A percentile compares a stretch with the other conserved stretches of the same genome.
Conservation (phyloP, 2,888 invertebrate genomes). For the Dromius quadrimaculatus region DNA sequence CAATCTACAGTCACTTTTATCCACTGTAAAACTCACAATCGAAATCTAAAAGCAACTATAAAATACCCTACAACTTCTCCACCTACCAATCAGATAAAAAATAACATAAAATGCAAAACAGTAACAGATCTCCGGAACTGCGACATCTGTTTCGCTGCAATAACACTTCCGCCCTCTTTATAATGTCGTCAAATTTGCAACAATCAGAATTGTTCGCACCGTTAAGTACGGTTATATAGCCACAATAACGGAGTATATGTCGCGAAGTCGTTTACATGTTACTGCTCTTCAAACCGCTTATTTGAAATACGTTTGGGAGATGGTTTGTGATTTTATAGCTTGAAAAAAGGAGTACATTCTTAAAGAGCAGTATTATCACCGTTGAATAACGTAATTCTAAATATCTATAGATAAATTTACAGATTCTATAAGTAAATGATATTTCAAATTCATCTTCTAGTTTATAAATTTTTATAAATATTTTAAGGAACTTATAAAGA, state of each 20-base stretch:
- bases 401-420: too few relatives aligned
- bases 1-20: too few relatives aligned
- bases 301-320: neutral
- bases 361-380: too few relatives aligned
- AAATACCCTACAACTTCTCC: slow-evolving; percentile 23
- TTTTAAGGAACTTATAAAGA: too few relatives aligned
- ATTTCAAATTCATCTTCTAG: too few relatives aligned
- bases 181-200: slow-evolving; percentile 12
- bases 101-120: slow-evolving; percentile 35
- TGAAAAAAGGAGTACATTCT: too few relatives aligned
- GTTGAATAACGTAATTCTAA: too few relatives aligned
- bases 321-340: too few relatives aligned
- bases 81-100: slow-evolving; percentile 43
- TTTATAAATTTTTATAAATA: too few relatives aligned
- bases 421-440: too few relatives aligned
- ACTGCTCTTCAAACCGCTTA: neutral
- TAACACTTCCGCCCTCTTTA: slow-evolving; percentile 29
- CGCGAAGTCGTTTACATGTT: slow-evolving; percentile 1
- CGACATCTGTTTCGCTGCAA: slow-evolving; percentile 43
- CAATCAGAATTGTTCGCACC: slow-evolving; percentile 13
- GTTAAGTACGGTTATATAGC: slow-evolving; percentile 6
- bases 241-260: neutral
- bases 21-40: slow-evolving; percentile 20
- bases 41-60: slow-evolving; percentile 22
- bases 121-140: slow-evolving; percentile 41